Percentiles rank a stretch among this genome's conserved stretches.
phyloP scores from a whole-genome alignment of 1,140 invertebrate genomes.

The Ephestia elutella region DNA sequence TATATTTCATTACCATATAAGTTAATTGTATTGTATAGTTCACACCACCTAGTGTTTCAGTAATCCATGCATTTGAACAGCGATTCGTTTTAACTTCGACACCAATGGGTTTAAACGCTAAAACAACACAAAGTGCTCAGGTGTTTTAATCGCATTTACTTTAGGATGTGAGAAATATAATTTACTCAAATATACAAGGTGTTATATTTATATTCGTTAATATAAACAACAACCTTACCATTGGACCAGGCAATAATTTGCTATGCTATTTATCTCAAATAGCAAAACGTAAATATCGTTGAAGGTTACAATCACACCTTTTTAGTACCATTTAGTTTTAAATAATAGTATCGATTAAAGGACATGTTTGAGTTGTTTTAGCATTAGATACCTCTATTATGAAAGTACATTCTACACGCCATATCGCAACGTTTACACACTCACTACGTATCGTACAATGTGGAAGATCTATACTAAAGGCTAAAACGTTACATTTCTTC shows the following conservation, averaged over 20 bases:
- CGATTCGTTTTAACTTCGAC: constrained; percentile 22
- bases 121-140: background rate
- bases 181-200: too few relatives aligned
- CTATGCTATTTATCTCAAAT: too few relatives aligned
- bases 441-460: constrained; percentile 45
- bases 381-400: background rate
- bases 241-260: too few relatives aligned
- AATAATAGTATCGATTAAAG: too few relatives aligned
- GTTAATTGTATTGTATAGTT: constrained; percentile 53
- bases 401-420: background rate
- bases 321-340: too few relatives aligned
- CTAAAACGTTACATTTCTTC: constrained; percentile 67
- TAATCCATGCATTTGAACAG: constrained; percentile 28
- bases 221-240: too few relatives aligned
- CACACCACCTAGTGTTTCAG: constrained; percentile 28
- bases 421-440: constrained; percentile 38
- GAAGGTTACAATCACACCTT: too few relatives aligned
- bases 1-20: constrained; percentile 53
- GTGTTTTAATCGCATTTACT: too few relatives aligned
- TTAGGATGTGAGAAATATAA: too few relatives aligned
- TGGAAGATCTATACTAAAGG: constrained; percentile 71
- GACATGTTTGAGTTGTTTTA: background rate
- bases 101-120: background rate
- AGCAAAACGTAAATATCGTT: too few relatives aligned
- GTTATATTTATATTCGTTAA: too few relatives aligned